Evolutionary conservation across 2,113 vertebrate genomes (phyloP).

Genomic region (Prionailurus viverrinus): DNA sequence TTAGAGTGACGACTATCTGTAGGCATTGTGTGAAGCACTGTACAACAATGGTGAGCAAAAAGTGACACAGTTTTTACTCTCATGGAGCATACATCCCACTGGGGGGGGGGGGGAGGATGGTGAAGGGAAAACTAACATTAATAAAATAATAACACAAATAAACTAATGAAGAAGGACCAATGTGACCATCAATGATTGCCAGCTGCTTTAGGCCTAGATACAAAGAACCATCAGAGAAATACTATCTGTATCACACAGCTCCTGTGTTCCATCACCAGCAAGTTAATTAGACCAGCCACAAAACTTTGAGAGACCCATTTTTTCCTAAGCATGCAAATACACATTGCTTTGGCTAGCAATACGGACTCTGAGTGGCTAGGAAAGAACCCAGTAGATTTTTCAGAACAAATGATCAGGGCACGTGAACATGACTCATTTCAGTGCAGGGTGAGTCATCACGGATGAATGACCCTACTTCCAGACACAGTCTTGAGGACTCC

Average conservation of each 20-base stretch:
- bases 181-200: neutral
- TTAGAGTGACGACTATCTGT: neutral
- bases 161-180: neutral
- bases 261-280: neutral
- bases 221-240: neutral
- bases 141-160: slow-evolving; percentile 10
- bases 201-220: neutral
- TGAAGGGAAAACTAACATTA: neutral
- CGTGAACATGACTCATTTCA: neutral
- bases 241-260: neutral
- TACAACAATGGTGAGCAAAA: neutral
- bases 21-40: neutral
- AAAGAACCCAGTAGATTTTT: neutral
- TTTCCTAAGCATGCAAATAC: neutral
- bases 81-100: neutral
- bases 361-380: neutral
- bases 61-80: neutral
- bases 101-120: too few species aligned
- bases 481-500: neutral
- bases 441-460: neutral
- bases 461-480: neutral
- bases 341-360: neutral
- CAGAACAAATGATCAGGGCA: neutral
- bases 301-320: neutral
- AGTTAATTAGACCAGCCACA: neutral